Evolutionary conservation across 2,797 vertebrate genomes (phyloP), one percentile per base, ranked within the genome.

Genomic region (Eremophila alpestris): DNA sequence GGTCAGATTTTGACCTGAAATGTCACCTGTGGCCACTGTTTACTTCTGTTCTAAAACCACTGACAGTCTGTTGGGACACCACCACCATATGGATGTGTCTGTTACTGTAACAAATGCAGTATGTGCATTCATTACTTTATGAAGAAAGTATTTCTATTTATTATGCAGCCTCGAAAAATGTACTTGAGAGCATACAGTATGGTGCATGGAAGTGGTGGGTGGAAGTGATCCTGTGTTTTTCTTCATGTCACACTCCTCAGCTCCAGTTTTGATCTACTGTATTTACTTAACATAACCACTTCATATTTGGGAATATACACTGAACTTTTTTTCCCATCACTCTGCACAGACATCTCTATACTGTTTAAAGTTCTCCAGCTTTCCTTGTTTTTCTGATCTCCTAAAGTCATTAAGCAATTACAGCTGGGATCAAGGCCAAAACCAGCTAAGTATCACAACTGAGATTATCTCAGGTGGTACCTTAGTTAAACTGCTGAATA

Each of bases 401-500:
- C 38, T 41, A 21, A 56, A 69, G 54, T 77, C 5, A 0, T 94
- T 96, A 94, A 71, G 76, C 76, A 96, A 63, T 80, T 94, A 77
- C 43, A 94, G 43, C 67, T 95, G 82, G 90, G 84, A 90, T 62
- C 54, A 70, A 73, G 56, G 90, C 94, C 94, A 96, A 95, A 85
- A 88, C 6, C 59, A 91, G 68, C 90, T 46, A 60, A 74, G n/a
- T 75, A 81, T 63, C 79, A 73, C 46, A 71, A 65, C 81, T 80
- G 90, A 88, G 77, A 85, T 94, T 75, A 94, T 92, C 90, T 96
- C 68, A 92, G 89, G 77, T 69, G 83, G 69, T 79, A 92, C 89
- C 92, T 93, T 77, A 83, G 56, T 82, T 84, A 87, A 95, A 95
- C 19, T 73, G 86, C 82, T 91, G 69, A 89, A 78, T 85, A 86